phyloP scores from a whole-genome alignment of 2,888 invertebrate genomes.

The Agrochola lota region DNA sequence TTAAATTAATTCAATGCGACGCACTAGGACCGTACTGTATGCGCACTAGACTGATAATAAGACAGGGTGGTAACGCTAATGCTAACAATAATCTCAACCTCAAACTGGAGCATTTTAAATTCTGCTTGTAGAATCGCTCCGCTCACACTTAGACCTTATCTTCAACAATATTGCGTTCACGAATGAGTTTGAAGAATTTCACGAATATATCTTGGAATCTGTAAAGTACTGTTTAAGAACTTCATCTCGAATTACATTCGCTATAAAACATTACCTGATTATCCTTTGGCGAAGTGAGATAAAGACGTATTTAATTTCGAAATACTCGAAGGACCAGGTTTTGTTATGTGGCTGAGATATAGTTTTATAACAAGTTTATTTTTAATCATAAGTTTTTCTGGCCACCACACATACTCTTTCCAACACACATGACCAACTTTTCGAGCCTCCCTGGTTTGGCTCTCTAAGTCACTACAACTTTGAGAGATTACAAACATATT shows the following conservation, averaged over 20 bases:
- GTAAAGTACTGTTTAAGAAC: constrained; percentile 40
- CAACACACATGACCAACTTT: neutral
- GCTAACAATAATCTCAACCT: neutral
- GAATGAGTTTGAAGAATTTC: constrained; percentile 55
- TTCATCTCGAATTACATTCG: constrained; percentile 40
- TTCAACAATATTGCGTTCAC: constrained; percentile 23
- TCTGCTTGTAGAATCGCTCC: neutral
- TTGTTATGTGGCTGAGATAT: neutral
- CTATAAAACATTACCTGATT: constrained; percentile 21
- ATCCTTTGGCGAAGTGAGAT: neutral
- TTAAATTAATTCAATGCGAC: neutral
- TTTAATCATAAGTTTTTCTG: neutral
- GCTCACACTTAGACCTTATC: constrained; percentile 8
- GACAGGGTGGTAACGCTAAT: neutral
- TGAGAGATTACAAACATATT: too few species aligned
- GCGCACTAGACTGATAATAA: neutral
- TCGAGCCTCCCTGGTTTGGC: neutral
- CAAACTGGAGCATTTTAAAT: neutral
- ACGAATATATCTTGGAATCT: constrained; percentile 48
- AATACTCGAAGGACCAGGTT: neutral
- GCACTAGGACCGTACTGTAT: neutral
- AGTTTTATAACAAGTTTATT: neutral
- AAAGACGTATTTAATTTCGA: neutral
- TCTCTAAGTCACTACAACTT: too few species aligned
- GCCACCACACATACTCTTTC: too few species aligned